Evolutionary conservation across 2,797 vertebrate species (phyloP).

Genomic region (Poeciliopsis infans): DNA sequence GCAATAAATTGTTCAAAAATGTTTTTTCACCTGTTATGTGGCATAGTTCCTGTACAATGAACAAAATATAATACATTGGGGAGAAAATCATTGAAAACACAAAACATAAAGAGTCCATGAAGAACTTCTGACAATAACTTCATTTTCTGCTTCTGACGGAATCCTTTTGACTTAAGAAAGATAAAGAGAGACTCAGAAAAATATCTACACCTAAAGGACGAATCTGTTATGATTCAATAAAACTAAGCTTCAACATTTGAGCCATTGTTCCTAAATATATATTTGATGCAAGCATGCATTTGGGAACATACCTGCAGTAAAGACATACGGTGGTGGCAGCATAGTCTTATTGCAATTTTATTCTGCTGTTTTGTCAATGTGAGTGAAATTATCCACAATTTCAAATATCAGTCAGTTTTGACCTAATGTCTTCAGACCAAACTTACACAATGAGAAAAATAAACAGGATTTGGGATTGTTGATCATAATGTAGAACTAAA

Average conservation of each 20-base stretch:
- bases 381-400: not conserved
- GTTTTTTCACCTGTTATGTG: not conserved
- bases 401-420: not conserved
- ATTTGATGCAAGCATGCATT: not conserved
- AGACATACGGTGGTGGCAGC: not conserved
- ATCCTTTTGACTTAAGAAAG: not conserved
- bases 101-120: not conserved
- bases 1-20: not conserved
- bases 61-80: not conserved
- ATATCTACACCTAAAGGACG: not conserved
- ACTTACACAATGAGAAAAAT: not conserved
- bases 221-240: not conserved
- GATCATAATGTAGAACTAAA: not conserved
- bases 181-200: not conserved
- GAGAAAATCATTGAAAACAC: not conserved
- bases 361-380: not conserved
- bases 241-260: not conserved
- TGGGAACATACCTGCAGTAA: not conserved
- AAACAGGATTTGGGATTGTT: not conserved
- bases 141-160: not conserved
- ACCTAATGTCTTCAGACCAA: not conserved
- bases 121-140: not conserved
- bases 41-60: not conserved
- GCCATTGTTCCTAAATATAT: not conserved
- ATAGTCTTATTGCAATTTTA: not conserved